Evolutionary conservation across 2,888 invertebrate species (phyloP).

Genomic region (Ceratothoa steindachneri): DNA sequence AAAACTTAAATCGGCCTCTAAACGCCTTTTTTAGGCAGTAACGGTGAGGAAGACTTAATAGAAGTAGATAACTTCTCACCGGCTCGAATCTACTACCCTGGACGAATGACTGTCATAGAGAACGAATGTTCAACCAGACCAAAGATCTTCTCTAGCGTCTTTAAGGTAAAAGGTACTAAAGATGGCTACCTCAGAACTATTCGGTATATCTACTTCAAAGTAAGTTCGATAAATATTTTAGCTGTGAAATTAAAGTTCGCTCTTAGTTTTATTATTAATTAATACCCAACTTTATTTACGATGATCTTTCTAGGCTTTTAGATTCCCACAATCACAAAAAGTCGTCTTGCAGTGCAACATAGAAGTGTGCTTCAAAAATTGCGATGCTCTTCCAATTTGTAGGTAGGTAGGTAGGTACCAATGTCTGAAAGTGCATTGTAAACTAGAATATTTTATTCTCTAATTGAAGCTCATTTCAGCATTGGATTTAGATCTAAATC

Average conservation of each 20-base stretch:
- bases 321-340: slow-evolving; percentile 49
- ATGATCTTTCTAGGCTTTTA: slow-evolving; percentile 50
- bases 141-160: slow-evolving; percentile 48
- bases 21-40: background rate
- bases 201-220: slow-evolving; percentile 36
- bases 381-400: slow-evolving; percentile 43
- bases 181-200: slow-evolving; percentile 30
- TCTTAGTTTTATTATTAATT: too few species aligned
- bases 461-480: slow-evolving; percentile 20
- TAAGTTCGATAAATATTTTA: too few species aligned
- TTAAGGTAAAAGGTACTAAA: slow-evolving; percentile 32
- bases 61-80: slow-evolving; percentile 43
- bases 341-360: slow-evolving; percentile 49
- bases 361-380: slow-evolving; percentile 48
- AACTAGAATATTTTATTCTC: background rate
- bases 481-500: slow-evolving; percentile 29
- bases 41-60: slow-evolving; percentile 20
- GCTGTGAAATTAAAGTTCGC: too few species aligned
- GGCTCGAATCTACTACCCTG: slow-evolving; percentile 25
- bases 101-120: slow-evolving; percentile 48
- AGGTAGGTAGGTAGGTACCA: slow-evolving; percentile 23
- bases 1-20: background rate
- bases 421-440: background rate
- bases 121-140: slow-evolving; percentile 48
- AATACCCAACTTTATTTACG: too few species aligned